Percentiles rank a stretch among this genome's conserved stretches.
Conservation (phyloP, 2,888 invertebrate genomes). For the Stramonita haemastoma region DNA sequence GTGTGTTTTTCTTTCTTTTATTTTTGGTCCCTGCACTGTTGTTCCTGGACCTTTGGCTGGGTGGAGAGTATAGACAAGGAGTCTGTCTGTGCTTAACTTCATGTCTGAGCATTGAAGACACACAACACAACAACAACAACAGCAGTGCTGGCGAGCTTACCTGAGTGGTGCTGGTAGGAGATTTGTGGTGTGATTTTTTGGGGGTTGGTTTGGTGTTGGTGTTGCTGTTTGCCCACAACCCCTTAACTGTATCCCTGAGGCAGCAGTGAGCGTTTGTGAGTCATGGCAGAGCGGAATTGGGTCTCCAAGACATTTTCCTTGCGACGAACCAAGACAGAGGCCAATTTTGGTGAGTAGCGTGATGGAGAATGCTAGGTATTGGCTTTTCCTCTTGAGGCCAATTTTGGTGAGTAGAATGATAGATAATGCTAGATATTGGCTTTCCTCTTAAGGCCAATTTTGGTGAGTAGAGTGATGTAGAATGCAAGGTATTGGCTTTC, state of each 20-base stretch:
- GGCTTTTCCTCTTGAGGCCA: neutral
- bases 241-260: neutral
- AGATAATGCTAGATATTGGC: neutral
- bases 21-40: no score
- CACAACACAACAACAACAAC: no score
- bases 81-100: no score
- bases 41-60: no score
- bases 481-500: neutral
- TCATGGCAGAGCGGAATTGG: neutral
- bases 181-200: neutral
- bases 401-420: neutral
- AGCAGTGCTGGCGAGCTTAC: neutral
- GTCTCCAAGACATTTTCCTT: neutral
- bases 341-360: neutral
- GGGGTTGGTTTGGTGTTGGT: neutral
- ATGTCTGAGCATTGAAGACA: no score
- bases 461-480: neutral
- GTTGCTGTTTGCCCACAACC: neutral
- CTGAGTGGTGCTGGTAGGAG: neutral
- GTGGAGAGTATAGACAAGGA: no score
- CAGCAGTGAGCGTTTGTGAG: neutral
- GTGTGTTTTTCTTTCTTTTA: no score
- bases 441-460: neutral
- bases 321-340: neutral
- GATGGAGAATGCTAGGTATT: neutral